Percentiles rank a stretch among this genome's conserved stretches.
These are phyloP conservation scores for Hydrotaea cyrtoneurina DNA, from an alignment of 2,888 invertebrate genomes.

Conservation along the genomic window DNA sequence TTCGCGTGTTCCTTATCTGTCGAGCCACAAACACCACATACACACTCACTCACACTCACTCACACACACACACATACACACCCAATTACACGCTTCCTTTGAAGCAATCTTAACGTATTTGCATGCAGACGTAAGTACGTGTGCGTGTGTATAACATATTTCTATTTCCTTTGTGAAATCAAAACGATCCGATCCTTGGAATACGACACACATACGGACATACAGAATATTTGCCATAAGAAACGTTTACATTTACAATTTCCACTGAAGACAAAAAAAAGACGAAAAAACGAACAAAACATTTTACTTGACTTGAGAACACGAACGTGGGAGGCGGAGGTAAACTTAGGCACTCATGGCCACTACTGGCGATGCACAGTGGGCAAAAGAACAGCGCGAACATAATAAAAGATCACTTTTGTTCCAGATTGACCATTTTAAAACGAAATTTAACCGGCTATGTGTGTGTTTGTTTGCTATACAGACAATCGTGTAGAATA, in stretches of 20 bases:
- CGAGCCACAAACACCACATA: neutral
- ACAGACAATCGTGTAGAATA: no score
- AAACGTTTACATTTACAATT: constrained; percentile 23
- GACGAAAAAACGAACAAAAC: constrained; percentile 35
- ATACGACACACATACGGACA: neutral
- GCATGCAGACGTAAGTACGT: neutral
- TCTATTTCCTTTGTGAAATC: constrained; percentile 22
- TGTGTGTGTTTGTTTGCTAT: no score
- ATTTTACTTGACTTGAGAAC: constrained; percentile 31
- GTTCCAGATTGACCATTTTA: no score
- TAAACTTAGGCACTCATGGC: neutral
- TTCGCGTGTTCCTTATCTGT: constrained; percentile 3
- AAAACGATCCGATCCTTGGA: neutral
- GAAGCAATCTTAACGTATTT: constrained; percentile 14
- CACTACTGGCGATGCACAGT: neutral
- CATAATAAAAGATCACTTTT: no score
- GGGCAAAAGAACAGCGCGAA: no score
- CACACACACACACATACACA: neutral
- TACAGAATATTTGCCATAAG: constrained; percentile 15
- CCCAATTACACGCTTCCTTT: neutral
- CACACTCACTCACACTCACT: neutral
- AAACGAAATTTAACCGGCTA: no score
- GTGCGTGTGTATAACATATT: constrained; percentile 16
- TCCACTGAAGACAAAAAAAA: constrained; percentile 11
- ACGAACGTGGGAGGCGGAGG: constrained; percentile 12